These are phyloP conservation scores for Symphodus melops DNA, from an alignment of 2,113 vertebrate species.

Conservation along the genomic window DNA sequence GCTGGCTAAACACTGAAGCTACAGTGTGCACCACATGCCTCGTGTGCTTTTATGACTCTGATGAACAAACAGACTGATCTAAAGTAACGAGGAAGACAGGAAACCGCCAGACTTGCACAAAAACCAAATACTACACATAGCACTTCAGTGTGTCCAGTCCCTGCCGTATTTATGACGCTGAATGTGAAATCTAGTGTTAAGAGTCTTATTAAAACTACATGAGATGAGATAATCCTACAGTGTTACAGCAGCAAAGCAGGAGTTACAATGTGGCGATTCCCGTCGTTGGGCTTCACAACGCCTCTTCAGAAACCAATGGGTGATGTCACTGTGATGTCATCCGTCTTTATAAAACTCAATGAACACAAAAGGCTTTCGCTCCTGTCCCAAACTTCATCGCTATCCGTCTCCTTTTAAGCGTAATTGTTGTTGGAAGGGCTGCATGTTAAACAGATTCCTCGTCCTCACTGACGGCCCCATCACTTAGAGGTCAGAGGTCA, in stretches of 20 bases:
- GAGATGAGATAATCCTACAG: too few relatives aligned
- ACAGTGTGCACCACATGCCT: too few relatives aligned
- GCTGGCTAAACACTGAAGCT: too few relatives aligned
- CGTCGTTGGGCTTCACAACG: too few relatives aligned
- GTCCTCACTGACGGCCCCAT: slow-evolving; percentile 28
- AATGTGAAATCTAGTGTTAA: slow-evolving; percentile 39
- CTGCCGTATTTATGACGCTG: slow-evolving; percentile 13
- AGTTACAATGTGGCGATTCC: too few relatives aligned
- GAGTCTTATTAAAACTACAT: slow-evolving; percentile 12
- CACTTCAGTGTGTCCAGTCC: slow-evolving; percentile 5
- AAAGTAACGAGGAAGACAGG: not conserved
- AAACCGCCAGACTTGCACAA: not conserved
- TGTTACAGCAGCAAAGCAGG: too few relatives aligned
- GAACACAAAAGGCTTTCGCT: slow-evolving; percentile 7
- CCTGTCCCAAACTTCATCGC: slow-evolving; percentile 1
- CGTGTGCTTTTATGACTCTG: too few relatives aligned
- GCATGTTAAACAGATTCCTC: not conserved
- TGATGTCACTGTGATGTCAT: too few relatives aligned
- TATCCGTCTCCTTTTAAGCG: not conserved
- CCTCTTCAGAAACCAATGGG: too few relatives aligned
- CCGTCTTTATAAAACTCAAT: not conserved
- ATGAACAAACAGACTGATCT: not conserved
- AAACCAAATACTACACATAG: slow-evolving; percentile 47
- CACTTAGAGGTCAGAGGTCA: slow-evolving; percentile 14
- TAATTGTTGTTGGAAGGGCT: not conserved